These are phyloP conservation scores for Atopsyche davidsoni DNA, from an alignment of 1,140 invertebrate genomes.

Conservation along the genomic window DNA sequence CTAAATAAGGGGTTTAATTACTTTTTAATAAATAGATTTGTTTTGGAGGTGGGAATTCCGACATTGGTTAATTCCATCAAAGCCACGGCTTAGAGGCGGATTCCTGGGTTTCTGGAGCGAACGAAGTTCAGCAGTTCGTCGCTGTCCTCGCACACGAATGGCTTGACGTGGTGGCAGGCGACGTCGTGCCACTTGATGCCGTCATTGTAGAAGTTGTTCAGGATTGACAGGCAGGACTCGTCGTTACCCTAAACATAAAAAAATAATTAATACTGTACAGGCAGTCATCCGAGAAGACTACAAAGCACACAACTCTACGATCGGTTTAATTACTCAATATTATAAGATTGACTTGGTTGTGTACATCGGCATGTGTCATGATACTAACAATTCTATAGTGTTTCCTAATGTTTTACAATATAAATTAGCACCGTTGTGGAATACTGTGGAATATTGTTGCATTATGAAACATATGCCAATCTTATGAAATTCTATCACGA, in stretches of 20 bases:
- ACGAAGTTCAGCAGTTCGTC: conserved; percentile 89
- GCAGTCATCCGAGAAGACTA: no score
- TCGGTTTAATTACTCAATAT: no score
- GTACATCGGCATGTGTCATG: no score
- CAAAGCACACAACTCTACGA: no score
- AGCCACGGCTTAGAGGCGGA: conserved; percentile 60
- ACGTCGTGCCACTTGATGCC: conserved; percentile 91
- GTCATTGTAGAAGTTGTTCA: conserved; percentile 91
- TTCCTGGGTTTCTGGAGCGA: conserved; percentile 74
- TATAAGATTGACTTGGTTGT: conserved; percentile 1
- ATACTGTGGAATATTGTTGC: no score
- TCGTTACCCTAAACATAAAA: conserved; percentile 65
- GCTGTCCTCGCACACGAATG: conserved; percentile 89
- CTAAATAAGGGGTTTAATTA: no score
- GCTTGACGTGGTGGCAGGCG: conserved; percentile 85
- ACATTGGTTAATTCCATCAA: conserved; percentile 11
- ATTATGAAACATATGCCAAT: no score
- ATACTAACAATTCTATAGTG: no score
- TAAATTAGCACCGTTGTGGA: no score
- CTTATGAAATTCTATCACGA: no score
- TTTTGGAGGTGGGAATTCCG: conserved; percentile 15
- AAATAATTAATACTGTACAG: no score
- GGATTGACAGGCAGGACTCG: conserved; percentile 80
- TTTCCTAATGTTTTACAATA: no score
- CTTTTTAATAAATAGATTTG: conserved; percentile 25